phyloP scores from a whole-genome alignment of 2,113 vertebrate genomes.

The Corythaeola cristata region DNA sequence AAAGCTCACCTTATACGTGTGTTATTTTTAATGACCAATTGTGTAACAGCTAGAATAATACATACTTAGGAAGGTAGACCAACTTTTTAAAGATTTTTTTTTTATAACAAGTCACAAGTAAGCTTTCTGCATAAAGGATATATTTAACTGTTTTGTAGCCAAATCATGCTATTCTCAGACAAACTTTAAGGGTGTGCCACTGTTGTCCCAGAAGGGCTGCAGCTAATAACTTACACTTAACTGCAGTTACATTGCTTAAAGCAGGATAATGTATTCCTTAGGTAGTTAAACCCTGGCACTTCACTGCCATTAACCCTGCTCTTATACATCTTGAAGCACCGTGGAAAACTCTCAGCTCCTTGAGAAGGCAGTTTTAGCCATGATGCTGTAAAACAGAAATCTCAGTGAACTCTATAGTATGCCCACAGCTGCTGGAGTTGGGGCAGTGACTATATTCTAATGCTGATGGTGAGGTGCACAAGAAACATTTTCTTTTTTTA shows the following conservation, averaged over 20 bases:
- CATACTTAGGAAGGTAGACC: neutral
- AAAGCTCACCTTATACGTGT: neutral
- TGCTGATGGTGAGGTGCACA: neutral
- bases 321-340: neutral
- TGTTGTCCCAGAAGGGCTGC: neutral
- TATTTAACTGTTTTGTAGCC: neutral
- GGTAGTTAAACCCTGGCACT: neutral
- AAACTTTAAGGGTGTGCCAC: neutral
- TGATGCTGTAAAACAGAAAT: neutral
- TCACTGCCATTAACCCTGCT: neutral
- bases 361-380: neutral
- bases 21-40: neutral
- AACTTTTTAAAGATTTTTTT: neutral
- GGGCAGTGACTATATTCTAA: fast-evolving
- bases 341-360: neutral
- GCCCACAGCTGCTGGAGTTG: fast-evolving
- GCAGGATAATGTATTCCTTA: neutral
- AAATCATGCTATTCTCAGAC: neutral
- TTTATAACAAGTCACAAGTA: neutral
- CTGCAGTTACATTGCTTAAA: neutral
- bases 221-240: neutral
- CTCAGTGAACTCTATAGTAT: fast-evolving
- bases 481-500: neutral
- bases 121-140: neutral
- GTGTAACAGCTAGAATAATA: neutral